phyloP scores from a whole-genome alignment of 2,888 invertebrate species.

The Neoitamus cyanurus region DNA sequence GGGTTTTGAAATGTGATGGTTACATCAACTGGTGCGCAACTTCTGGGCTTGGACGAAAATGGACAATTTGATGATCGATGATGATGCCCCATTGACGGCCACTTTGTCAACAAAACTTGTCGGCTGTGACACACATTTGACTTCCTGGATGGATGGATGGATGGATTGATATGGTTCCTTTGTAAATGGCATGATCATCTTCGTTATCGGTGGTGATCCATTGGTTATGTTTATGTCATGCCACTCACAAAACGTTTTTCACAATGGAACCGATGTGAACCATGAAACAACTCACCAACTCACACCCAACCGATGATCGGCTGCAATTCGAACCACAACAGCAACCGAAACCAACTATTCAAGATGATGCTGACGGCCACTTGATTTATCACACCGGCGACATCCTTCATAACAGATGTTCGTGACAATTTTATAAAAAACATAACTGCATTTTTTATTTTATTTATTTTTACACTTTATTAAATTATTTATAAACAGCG shows the following conservation, averaged over 20 bases:
- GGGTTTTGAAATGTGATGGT: slow-evolving; percentile 30
- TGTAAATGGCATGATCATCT: slow-evolving; percentile 17
- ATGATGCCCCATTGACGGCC: background rate
- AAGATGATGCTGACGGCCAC: slow-evolving; percentile 99
- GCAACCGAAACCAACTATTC: slow-evolving; percentile 82
- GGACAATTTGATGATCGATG: slow-evolving; percentile 61
- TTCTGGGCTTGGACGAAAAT: slow-evolving; percentile 66
- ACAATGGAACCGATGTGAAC: background rate
- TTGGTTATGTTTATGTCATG: background rate
- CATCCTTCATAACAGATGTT: slow-evolving; percentile 99
- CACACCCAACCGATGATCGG: background rate
- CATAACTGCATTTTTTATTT: slow-evolving; percentile 54
- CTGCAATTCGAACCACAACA: slow-evolving; percentile 52
- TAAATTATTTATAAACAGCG: slow-evolving; percentile 39
- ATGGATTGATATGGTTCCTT: background rate
- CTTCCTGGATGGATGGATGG: background rate
- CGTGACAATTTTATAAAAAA: slow-evolving; percentile 77
- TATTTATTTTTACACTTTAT: slow-evolving; percentile 47
- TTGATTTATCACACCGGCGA: slow-evolving; percentile 99
- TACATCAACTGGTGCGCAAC: slow-evolving; percentile 54
- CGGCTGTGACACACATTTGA: background rate
- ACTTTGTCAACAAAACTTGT: background rate
- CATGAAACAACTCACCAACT: slow-evolving; percentile 52
- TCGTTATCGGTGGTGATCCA: slow-evolving; percentile 1
- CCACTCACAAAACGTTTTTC: background rate